Evolutionary conservation across 2,113 vertebrate species (phyloP), one percentile per base, ranked within the genome.

Genomic region (Apistogramma diplotaenia): DNA sequence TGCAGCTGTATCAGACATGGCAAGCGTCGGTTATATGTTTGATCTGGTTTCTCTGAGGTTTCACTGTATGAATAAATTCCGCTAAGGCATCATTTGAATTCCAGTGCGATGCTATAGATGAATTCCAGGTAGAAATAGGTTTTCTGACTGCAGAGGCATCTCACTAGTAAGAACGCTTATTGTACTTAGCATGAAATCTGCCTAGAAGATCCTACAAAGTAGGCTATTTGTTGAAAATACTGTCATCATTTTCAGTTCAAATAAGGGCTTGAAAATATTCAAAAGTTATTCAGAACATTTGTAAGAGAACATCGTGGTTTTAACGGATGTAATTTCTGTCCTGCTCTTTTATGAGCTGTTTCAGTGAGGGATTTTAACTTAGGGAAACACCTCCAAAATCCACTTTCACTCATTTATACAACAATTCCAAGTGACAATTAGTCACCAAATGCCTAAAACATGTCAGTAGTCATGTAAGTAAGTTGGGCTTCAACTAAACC

Each of bases 41-140:
- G 65, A 61, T 77, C 37, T 74, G 82, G 46, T 8, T n/a, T 79
- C n/a, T 81, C 40, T 11, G 35, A 56, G 55, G 23, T 49, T 80
- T 71, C 43, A 67, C 7, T 58, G 43, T 46, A 55, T 57, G 31
- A 81, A 81, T 82, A 60, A 90, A 71, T 40, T 46, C 10, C 23
- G 35, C 6, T 8, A 25, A 59, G 46, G 19, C 33, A 2, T 25
- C 23, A 43, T 77, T 67, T 85, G 71, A 79, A 55, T 73, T 35
- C 60, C 7, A 79, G 19, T 37, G 43, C 46, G 49, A 74, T n/a
- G n/a, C 18, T 21, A 54, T 16, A 55, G 12, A 21, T n/a, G 21
- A 46, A 46, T 46, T 74, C 8, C 12, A 46, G 57, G 13, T 12
- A 43, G 51, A 43, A 53, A 25, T 11, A n/a, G 31, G 56, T 33